Percentiles rank a stretch among this genome's conserved stretches.
Conservation (phyloP, 1,140 invertebrate genomes). For the Saccostrea echinata region DNA sequence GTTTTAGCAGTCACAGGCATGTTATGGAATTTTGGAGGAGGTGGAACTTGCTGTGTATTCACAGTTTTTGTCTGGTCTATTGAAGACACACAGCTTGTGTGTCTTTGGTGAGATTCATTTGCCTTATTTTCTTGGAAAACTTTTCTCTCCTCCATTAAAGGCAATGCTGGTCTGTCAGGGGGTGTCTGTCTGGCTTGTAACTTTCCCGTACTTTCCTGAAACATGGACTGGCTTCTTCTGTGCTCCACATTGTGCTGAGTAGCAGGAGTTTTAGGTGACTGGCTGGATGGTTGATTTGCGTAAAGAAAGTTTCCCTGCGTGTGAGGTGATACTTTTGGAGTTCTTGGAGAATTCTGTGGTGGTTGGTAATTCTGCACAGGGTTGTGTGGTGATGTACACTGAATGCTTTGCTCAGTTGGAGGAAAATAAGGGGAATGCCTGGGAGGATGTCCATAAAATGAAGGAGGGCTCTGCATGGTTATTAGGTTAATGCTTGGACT, state of each 20-base stretch:
- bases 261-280: neutral
- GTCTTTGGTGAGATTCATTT: slow-evolving; percentile 1
- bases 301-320: neutral
- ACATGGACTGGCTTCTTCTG: slow-evolving; percentile 32
- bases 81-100: neutral
- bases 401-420: slow-evolving; percentile 12
- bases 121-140: neutral
- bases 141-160: slow-evolving; percentile 15
- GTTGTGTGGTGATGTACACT: slow-evolving; percentile 5
- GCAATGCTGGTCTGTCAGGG: neutral
- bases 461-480: slow-evolving; percentile 27
- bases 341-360: neutral
- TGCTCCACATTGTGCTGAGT: neutral
- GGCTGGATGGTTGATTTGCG: neutral
- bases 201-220: neutral
- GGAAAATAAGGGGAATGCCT: neutral
- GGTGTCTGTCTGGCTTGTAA: neutral
- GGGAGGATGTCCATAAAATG: slow-evolving; percentile 22
- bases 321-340: neutral
- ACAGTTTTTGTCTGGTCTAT: neutral
- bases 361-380: neutral
- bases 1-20: neutral
- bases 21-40: slow-evolving; percentile 21
- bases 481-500: neutral
- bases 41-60: slow-evolving; percentile 13